phyloP scores from a whole-genome alignment of 2,113 vertebrate genomes.

The Callospermophilus lateralis region DNA sequence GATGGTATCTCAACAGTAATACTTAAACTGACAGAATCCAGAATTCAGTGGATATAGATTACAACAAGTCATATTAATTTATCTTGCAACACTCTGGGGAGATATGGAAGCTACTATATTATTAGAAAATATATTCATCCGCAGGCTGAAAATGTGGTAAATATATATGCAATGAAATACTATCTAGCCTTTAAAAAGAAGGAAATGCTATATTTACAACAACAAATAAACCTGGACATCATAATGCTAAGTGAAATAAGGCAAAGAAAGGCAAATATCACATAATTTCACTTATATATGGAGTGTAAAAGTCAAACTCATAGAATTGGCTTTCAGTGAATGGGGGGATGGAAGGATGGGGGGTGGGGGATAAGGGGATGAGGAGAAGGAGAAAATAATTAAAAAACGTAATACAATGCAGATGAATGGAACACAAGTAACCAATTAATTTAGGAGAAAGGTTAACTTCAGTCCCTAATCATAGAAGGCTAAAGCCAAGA shows the following conservation, averaged over 20 bases:
- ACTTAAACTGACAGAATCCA: background rate
- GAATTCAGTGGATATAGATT: background rate
- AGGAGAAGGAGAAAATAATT: background rate
- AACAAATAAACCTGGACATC: background rate
- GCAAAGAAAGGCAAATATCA: background rate
- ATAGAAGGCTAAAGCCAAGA: background rate
- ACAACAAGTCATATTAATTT: background rate
- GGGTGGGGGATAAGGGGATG: background rate
- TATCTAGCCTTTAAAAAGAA: background rate
- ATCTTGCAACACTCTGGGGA: background rate
- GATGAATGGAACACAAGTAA: background rate
- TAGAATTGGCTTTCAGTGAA: background rate
- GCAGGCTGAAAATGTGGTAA: background rate
- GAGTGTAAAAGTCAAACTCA: background rate
- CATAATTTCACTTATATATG: background rate
- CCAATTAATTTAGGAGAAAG: background rate
- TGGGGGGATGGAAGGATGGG: too few relatives aligned
- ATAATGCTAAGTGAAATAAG: background rate
- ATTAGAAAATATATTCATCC: conserved; percentile 35
- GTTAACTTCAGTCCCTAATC: background rate
- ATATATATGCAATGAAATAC: background rate
- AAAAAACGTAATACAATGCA: background rate
- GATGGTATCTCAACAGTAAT: conserved; percentile 15
- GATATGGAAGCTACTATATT: background rate
- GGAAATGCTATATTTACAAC: background rate